Evolutionary conservation across 2,113 vertebrate species (phyloP), one percentile per base, ranked within the genome.

Genomic region (Chloropsis cyanopogon): DNA sequence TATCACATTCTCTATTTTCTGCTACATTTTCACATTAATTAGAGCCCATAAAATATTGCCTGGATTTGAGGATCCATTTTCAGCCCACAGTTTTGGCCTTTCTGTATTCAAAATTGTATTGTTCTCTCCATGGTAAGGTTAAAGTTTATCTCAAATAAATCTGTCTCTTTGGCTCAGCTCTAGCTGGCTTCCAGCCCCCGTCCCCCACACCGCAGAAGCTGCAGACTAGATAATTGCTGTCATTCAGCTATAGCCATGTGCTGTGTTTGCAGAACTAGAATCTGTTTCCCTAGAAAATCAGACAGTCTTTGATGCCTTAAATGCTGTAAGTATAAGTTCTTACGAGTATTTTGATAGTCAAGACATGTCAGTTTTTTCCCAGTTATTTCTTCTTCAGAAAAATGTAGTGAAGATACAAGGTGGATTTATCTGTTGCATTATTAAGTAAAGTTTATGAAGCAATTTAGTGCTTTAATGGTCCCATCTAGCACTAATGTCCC

Each of bases 91-190:
- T 56, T 94, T 85, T 72, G 59, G 12, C 60, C 31, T 73, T 52
- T 81, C 49, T 68, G 7, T 54, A 60, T 84, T 85, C 50, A 71
- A 29, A 59, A 9, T 33, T 81, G 9, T 26, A 19, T 73, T 78
- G 49, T 68, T 95, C 22, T 78, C 16, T 80, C 26, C 61, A 2
- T 8, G 6, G 24, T 13, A 31, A 42, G 53, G 80, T 92, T 86
- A 86, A 70, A 79, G 54, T 95, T 95, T 72, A 56, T 73, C 88
- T 93, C 54, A 83, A 88, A 94, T 92, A 86, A 95, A 95, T 96
- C 82, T 82, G 60, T 79, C 52, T 95, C 28, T 90, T 49, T 91
- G 53, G 33, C 46, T 88, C 41, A 72, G 68, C 78, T 81, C 54
- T 84, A 68, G 63, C 52, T 60, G 63, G 46, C 89, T 94, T 91